These are phyloP conservation scores for Darevskia nairensis DNA, from an alignment of 2,797 vertebrate genomes.

Conservation along the genomic window DNA sequence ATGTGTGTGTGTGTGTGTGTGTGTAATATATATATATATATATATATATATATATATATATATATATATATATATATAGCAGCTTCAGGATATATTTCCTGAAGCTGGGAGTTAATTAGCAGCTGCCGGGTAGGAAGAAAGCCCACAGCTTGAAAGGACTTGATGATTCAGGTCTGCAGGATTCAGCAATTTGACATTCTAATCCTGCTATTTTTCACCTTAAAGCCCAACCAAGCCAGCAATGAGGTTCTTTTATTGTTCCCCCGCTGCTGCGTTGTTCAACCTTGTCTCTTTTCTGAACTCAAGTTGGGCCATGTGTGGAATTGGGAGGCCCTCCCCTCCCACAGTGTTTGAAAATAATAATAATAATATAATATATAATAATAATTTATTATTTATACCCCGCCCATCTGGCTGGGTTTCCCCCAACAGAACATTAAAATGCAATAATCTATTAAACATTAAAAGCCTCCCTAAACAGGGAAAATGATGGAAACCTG, in stretches of 20 bases:
- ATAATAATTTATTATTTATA: too few relatives aligned
- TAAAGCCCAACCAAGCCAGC: slow-evolving; percentile 51
- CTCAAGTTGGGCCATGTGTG: rapidly evolving
- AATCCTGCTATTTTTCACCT: slow-evolving; percentile 67
- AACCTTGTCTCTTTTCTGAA: not conserved
- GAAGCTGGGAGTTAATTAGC: slow-evolving; percentile 64
- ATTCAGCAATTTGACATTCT: slow-evolving; percentile 67
- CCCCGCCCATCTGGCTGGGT: too few relatives aligned
- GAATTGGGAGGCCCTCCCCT: rapidly evolving
- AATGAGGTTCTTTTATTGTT: slow-evolving; percentile 21
- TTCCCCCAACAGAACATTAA: too few relatives aligned
- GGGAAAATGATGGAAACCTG: not conserved
- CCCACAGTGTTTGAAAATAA: not conserved
- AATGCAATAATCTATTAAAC: too few relatives aligned
- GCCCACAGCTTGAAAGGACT: slow-evolving; percentile 43
- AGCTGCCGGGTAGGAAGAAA: slow-evolving; percentile 37
- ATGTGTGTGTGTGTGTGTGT: not conserved
- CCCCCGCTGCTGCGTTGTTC: not conserved
- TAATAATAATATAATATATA: too few relatives aligned
- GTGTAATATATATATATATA: too few relatives aligned
- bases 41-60: too few relatives aligned
- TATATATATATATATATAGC: too few relatives aligned
- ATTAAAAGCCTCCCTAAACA: too few relatives aligned
- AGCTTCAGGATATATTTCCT: slow-evolving; percentile 25
- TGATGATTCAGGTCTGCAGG: slow-evolving; percentile 55